Evolutionary conservation across 2,113 vertebrate species (phyloP).

Genomic region (Aepyceros melampus): DNA sequence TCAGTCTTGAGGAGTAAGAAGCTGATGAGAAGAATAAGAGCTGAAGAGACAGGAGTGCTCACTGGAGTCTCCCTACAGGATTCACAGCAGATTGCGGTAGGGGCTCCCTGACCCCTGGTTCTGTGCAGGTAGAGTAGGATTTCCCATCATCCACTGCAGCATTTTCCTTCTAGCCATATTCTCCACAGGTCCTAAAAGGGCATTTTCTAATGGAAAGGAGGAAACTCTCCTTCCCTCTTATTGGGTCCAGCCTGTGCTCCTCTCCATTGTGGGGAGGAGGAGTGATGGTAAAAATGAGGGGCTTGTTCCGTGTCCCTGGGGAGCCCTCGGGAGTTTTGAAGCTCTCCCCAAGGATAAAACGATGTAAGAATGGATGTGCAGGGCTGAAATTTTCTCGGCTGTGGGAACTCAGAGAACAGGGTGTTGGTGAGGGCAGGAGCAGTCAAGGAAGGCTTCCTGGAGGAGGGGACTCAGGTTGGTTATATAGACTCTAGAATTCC

Average conservation of each 20-base stretch:
- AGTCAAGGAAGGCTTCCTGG: background rate
- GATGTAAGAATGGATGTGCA: background rate
- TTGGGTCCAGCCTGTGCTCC: background rate
- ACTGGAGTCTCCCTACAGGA: background rate
- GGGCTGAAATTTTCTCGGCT: background rate
- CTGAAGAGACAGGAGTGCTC: background rate
- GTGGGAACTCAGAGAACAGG: background rate
- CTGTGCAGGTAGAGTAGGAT: background rate
- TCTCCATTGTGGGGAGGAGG: background rate
- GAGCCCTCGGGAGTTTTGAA: background rate
- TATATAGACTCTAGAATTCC: background rate
- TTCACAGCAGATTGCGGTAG: background rate
- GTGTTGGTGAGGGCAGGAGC: background rate
- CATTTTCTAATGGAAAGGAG: background rate
- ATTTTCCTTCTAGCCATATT: background rate
- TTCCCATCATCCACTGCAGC: background rate
- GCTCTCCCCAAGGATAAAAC: background rate
- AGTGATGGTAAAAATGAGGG: background rate
- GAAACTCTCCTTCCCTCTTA: background rate
- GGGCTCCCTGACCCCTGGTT: background rate
- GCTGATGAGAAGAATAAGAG: background rate
- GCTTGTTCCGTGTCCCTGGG: background rate
- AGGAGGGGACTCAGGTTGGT: background rate
- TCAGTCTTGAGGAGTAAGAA: background rate
- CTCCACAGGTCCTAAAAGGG: background rate